Evolutionary conservation across 2,797 vertebrate species (phyloP), one percentile per base, ranked within the genome.

Genomic region (Arctocebus calabarensis): DNA sequence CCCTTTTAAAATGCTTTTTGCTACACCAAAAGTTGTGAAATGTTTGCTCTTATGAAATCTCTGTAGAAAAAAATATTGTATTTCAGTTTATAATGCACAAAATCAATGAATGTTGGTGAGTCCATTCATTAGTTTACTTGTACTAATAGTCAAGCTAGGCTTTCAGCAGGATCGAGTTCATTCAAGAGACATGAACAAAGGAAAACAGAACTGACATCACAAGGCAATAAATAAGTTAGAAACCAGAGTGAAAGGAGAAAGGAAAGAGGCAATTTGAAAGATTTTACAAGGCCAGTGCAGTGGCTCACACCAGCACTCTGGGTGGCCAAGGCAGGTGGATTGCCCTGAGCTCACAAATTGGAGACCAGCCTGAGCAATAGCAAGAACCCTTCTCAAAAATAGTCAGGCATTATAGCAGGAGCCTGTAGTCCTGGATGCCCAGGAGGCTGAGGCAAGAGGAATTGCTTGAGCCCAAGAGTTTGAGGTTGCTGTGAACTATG

Each of bases 51-150:
- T 73, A 62, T 29, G 61, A 64, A 78, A 43, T 11, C 89, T 66
- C 9, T 84, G 29, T 22, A 87, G 52, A 40, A 84, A 75, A 64
- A 81, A 64, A 59, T 62, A 34, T 37, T 23, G 7, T 78, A 70
- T 91, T 93, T 91, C 66, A 86, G 43, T 43, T 79, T 59, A 43
- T 68, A 57, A 95, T 57, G 5, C 20, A 64, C 3, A 40, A 73
- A 88, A 61, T 70, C 27, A 40, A 52, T 84, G 91, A 89, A 81
- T 93, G 27, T 16, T 90, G 70, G 20, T 78, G 23, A 66, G 74
- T 64, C 62, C 57, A 84, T 79, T 81, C 85, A 16, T 57, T 75
- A 74, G 84, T 45, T 45, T 64, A 55, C 29, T 32, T 40, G 20
- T 70, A 27, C 20, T 61, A 48, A 91, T 62, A 66, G 25, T 71